Percentiles rank a stretch among this genome's conserved stretches.
These are phyloP conservation scores for Haliclystus octoradiatus DNA, from an alignment of 30 jellyfish, hydroid and myxozoan species.

Conservation along the genomic window DNA sequence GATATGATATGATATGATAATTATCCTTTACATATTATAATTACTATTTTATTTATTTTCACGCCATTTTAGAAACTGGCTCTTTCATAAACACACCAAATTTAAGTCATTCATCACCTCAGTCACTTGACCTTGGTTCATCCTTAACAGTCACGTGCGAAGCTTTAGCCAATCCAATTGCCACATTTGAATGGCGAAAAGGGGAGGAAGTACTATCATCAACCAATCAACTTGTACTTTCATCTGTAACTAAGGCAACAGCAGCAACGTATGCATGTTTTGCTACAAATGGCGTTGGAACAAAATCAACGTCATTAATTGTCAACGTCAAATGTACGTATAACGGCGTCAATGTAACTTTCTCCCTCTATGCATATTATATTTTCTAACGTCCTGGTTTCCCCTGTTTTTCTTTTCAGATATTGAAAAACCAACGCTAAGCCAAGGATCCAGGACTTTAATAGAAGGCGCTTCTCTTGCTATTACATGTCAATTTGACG, in stretches of 20 bases:
- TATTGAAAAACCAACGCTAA: not conserved
- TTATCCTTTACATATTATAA: no score
- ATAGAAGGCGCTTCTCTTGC: not conserved
- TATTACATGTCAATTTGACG: not conserved
- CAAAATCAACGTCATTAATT: not conserved
- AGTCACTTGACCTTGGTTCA: not conserved
- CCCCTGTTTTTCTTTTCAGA: not conserved
- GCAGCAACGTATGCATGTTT: not conserved
- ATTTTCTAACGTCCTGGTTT: no score
- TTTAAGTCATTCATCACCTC: not conserved
- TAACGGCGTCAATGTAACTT: no score
- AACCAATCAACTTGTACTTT: not conserved
- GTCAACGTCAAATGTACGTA: not conserved
- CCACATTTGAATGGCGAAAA: not conserved
- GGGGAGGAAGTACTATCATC: not conserved
- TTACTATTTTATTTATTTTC: no score
- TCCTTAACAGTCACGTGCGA: not conserved
- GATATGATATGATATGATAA: no score
- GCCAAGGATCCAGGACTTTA: not conserved
- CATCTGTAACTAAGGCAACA: not conserved
- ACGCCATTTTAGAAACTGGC: not conserved
- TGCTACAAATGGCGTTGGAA: not conserved
- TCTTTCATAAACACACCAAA: not conserved
- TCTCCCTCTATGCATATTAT: no score
- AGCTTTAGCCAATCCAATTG: not conserved